Evolutionary conservation across 2,888 invertebrate genomes (phyloP), one percentile per base, ranked within the genome.

Genomic region (Prosopocoilus inquinatus): DNA sequence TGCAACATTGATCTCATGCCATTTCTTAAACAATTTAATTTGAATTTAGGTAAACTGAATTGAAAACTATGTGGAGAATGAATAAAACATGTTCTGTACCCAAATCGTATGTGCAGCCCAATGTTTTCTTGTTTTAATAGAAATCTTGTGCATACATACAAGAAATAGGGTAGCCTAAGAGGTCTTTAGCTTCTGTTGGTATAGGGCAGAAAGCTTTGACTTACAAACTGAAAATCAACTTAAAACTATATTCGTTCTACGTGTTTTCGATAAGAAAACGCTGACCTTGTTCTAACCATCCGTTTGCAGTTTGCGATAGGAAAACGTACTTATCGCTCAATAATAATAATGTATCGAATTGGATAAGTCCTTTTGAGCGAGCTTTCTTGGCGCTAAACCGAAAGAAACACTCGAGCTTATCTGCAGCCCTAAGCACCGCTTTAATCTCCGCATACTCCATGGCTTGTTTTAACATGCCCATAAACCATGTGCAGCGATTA

Each of bases 401-500:
- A 11, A 38, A 38, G 36, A 36, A 36, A 36, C 36, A 36, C 36
- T 36, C 36, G 36, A n/a, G 12, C 36, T 36, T 36, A 36, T 36
- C 36, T 36, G 12, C n/a, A n/a, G 11, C 11, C 36, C 20, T 28
- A 28, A 28, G 20, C 20, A 28, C 36, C 36, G 36, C 36, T 36
- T 36, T 12, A 36, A 36, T n/a, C 20, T 28, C 20, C 2, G 12
- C 11, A 36, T 11, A 36, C 36, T 36, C 4, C 12, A 9, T n/a
- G 9, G n/a, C 36, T 36, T 36, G 12, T 11, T 36, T 12, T 12
- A 12, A n/a, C 11, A 36, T 36, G 36, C 12, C 12, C 52, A 52
- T 52, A 52, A 52, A 52, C 36, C 52, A 52, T 52, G 52, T 52
- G 52, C 52, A 39, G 38, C 52, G 52, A 52, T 52, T 52, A 52